Evolutionary conservation across 2,888 invertebrate genomes (phyloP), one percentile per base, ranked within the genome.

Genomic region (Dichetophora obliterata): DNA sequence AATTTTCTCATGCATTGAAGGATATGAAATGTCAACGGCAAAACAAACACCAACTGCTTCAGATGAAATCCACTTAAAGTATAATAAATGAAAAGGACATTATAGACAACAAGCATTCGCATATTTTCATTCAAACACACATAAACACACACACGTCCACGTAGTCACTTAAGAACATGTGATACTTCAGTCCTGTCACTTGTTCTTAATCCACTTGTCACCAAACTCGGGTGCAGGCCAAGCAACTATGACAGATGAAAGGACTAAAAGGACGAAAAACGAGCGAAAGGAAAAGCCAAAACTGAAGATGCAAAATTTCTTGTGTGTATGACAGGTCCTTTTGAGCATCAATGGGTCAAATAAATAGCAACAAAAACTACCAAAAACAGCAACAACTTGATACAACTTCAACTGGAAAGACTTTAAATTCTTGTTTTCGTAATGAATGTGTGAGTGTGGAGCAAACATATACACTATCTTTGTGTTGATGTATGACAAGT

Each of bases 141-240:
- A 54, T 19, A 22, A 11, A 71, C 54, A 34, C 5, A 31, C 24
- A 73, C 14, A 27, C n/a, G 14, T 19, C 50, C 27, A 48, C 50
- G 48, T 24, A 16, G 24, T 68, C 24, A 68, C 27, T 68, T 22
- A 66, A 43, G 22, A 43, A 37, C 22, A 37, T 66, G 37, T 50
- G 59, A 59, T 59, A 59, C 59, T 59, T 59, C 59, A 59, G 59
- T 27, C n/a, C 59, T 59, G 59, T 59, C 59, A 59, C 59, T 59
- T 59, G 59, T 24, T 27, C 59, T 59, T 59, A 59, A 59, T 24
- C 59, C 27, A 59, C 59, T 59, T 59, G 59, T 59, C 59, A 59
- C 59, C 27, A 27, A 27, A 11, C 27, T 59, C 27, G 16, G 59
- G 4, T 27, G 27, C 59, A 59, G 27, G 27, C 27, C 59, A 16